Evolutionary conservation across 2,797 vertebrate species (phyloP).

Genomic region (Cyclura pinguis): DNA sequence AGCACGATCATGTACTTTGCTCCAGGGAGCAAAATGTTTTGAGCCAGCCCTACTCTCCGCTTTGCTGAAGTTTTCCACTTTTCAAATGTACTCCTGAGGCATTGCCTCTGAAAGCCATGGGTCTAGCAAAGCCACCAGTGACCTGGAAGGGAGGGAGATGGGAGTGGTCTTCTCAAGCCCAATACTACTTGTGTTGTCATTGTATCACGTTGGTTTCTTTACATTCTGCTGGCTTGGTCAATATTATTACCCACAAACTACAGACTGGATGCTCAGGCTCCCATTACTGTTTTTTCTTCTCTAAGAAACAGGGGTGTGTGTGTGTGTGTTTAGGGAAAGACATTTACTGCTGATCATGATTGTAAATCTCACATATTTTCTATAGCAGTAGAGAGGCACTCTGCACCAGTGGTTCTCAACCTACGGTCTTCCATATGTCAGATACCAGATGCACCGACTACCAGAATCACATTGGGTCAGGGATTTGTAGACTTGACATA

Average conservation of each 20-base stretch:
- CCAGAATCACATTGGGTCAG: too few species aligned
- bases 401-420: too few species aligned
- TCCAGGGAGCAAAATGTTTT: too few species aligned
- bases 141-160: neutral
- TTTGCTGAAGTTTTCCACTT: neutral
- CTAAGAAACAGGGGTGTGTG: neutral
- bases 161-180: neutral
- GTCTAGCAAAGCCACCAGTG: neutral
- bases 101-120: neutral
- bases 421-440: too few species aligned
- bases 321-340: neutral
- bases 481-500: too few species aligned
- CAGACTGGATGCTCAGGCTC: slow-evolving; percentile 35
- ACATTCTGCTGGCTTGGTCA: neutral
- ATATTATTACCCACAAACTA: slow-evolving; percentile 3
- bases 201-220: neutral
- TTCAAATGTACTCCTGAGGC: too few species aligned
- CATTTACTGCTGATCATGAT: slow-evolving; percentile 22
- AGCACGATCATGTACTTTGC: too few species aligned
- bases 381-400: too few species aligned
- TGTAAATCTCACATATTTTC: neutral
- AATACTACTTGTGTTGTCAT: neutral
- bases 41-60: neutral
- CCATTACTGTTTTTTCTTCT: neutral
- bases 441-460: too few species aligned